A percentile compares a stretch with the other conserved stretches of the same genome.
These are phyloP conservation scores for Cryptotis parvus DNA, from an alignment of 2,113 vertebrate species.

Conservation along the genomic window DNA sequence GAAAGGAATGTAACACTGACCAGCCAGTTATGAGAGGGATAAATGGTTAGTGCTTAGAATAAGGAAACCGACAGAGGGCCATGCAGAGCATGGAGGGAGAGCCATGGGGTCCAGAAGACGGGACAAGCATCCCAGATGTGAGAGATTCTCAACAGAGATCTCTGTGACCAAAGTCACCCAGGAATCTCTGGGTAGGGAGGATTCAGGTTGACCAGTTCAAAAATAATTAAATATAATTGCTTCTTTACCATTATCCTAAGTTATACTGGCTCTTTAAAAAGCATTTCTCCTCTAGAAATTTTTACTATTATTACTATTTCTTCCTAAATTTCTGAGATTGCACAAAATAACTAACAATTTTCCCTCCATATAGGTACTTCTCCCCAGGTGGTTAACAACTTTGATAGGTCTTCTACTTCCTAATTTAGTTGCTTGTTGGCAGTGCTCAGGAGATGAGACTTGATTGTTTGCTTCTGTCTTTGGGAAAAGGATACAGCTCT, in stretches of 20 bases:
- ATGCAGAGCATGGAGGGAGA: too few species aligned
- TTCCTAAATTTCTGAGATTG: background rate
- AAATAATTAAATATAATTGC: background rate
- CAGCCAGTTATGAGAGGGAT: background rate
- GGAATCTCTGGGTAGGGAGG: background rate
- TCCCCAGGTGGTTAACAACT: background rate
- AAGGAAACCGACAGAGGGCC: too few species aligned
- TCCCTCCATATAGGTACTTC: background rate
- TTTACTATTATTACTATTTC: background rate
- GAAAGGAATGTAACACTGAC: background rate
- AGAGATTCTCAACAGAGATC: fast-evolving
- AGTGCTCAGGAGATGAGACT: background rate
- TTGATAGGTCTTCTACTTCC: background rate
- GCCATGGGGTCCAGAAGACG: too few species aligned
- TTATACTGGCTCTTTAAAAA: background rate
- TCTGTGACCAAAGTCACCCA: background rate
- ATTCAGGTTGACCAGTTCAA: background rate
- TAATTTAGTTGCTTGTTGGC: background rate
- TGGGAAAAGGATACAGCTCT: background rate
- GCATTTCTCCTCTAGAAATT: background rate
- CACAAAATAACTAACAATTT: background rate
- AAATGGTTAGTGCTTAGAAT: background rate
- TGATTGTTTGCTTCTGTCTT: background rate
- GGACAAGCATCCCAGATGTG: background rate
- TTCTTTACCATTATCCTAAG: background rate